These are phyloP conservation scores for Deilephila elpenor DNA, from an alignment of 2,888 invertebrate genomes.

Conservation along the genomic window DNA sequence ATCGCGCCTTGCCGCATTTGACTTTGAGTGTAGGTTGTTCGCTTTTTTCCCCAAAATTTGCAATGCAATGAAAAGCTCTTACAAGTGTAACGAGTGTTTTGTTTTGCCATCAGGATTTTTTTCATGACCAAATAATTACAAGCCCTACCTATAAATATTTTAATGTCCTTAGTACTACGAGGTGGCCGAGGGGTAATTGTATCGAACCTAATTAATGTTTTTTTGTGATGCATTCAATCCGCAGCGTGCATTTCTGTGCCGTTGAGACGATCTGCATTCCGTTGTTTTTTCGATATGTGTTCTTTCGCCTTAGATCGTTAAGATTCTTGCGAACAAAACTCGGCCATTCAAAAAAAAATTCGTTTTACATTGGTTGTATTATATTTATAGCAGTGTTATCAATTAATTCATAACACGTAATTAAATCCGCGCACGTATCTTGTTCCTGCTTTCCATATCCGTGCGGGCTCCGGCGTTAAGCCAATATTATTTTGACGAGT, in stretches of 20 bases:
- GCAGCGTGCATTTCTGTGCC: not conserved
- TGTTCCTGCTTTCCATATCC: conserved; percentile 69
- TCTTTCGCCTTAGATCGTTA: conserved; percentile 1
- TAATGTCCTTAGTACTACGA: not conserved
- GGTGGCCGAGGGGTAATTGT: too few species aligned
- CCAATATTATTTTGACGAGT: conserved; percentile 84
- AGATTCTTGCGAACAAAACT: conserved; percentile 1
- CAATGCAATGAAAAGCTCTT: conserved; percentile 76
- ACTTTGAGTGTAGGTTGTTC: conserved; percentile 79
- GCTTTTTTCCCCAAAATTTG: conserved; percentile 81
- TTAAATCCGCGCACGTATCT: conserved; percentile 75
- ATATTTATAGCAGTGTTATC: conserved; percentile 41
- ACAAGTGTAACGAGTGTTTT: conserved; percentile 65
- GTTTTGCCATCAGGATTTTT: conserved; percentile 53
- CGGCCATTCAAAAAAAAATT: not conserved
- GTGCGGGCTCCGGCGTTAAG: conserved; percentile 72
- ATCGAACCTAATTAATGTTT: too few species aligned
- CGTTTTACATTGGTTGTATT: conserved; percentile 30
- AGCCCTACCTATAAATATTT: not conserved
- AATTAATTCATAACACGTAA: conserved; percentile 42
- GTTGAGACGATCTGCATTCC: conserved; percentile 2
- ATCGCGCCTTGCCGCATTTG: conserved; percentile 82
- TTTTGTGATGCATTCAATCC: too few species aligned
- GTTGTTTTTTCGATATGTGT: conserved; percentile 4
- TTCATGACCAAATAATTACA: conserved; percentile 1